These are phyloP conservation scores for Glyptemys insculpta DNA, from an alignment of 2,797 vertebrate genomes.

Conservation along the genomic window DNA sequence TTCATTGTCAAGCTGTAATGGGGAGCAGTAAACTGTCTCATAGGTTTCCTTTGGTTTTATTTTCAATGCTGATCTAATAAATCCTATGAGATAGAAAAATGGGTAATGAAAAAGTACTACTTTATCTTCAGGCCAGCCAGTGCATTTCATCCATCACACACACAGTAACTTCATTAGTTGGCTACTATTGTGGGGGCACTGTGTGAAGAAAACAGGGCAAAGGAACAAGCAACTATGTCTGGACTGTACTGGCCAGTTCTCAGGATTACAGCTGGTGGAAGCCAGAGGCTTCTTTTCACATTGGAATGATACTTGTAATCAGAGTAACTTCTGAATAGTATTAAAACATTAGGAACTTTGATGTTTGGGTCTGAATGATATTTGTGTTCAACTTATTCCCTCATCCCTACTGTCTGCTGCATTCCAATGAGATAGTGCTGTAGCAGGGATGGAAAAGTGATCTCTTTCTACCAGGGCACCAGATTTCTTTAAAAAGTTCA, in stretches of 20 bases:
- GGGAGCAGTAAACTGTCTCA: not conserved
- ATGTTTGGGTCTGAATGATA: not conserved
- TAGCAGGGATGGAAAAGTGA: not conserved
- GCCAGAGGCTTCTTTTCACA: not conserved
- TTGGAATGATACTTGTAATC: not conserved
- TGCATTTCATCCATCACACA: not conserved
- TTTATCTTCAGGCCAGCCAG: not conserved
- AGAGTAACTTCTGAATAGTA: not conserved
- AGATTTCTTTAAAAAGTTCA: not conserved
- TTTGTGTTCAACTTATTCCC: not conserved
- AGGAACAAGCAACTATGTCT: not conserved
- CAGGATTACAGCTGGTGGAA: not conserved
- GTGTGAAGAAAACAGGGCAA: not conserved
- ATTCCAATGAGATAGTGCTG: not conserved
- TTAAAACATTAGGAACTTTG: not conserved
- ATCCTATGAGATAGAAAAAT: not conserved
- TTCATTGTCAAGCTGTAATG: not conserved
- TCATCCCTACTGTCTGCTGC: not conserved
- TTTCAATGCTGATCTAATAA: not conserved
- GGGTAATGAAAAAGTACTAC: not conserved
- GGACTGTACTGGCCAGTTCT: not conserved
- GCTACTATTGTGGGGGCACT: not conserved
- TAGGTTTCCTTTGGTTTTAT: not conserved
- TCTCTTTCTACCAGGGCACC: rapidly evolving
- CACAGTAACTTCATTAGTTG: not conserved